Evolutionary conservation across 2,113 vertebrate genomes (phyloP), one percentile per base, ranked within the genome.

Genomic region (Numida meleagris): DNA sequence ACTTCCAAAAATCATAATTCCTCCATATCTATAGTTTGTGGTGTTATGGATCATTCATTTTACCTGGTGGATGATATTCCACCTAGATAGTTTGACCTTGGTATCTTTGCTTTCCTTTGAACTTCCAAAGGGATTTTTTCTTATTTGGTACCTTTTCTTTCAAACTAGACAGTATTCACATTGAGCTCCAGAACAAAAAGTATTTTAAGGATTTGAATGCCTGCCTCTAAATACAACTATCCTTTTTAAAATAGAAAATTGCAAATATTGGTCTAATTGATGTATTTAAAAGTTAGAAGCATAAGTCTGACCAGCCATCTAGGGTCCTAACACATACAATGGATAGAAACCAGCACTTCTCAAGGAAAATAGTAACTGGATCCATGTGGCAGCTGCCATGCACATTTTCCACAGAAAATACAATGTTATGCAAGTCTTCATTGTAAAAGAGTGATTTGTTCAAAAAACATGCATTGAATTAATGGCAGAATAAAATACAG

Each of bases 401-500:
- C 73, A 91, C 16, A 87, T 89, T 67, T 36, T 16, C 70, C 34
- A 80, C 19, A 83, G 14, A 73, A 77, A 80, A 34, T 4, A 19
- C 11, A 76, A 90, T 91, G 84, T 93, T 94, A 91, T 89, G 83
- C 53, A 80, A 70, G 31, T 67, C 90, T 40, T 82, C n/a, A 72
- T 86, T 67, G 12, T 89, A 82, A 79, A 67, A 93, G 75, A 88
- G 58, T 55, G 33, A 59, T 48, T 92, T 93, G 76, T 84, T 84
- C 6, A 82, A 91, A 92, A 79, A 53, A 34, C 7, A 4, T 45
- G 17, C 29, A 62, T 63, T 90, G 33, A 72, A 65, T 86, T 84
- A 74, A 48, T 58, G 62, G 68, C 46, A 90, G 65, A 88, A 83
- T 68, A 78, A 92, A 84, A 25, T 20, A 10, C 20, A 58, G 9